Base-by-base conservation (phyloP, 2,888 invertebrate species). In the Eumerus sabulonum region DNA sequence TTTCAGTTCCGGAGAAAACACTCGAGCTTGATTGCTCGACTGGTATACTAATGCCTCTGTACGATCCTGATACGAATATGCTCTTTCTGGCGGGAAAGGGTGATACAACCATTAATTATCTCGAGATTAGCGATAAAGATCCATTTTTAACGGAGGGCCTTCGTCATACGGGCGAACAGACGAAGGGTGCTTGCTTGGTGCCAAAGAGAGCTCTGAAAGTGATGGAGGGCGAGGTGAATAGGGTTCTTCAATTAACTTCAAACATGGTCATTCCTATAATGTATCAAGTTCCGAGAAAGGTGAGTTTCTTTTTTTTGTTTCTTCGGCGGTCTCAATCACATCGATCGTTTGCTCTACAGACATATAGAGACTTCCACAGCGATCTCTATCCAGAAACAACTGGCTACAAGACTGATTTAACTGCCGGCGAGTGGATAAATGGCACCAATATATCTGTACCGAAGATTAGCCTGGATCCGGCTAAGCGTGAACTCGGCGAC, bases 211-310 rank as follows among this genome's bases (percentile, higher is more conserved):
- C 96, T 0, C 90, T 98, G 42, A 94, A 95, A 84, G 96, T 98
- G n/a, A 98, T 98, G 98, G 95, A 96, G 84, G 98, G 97, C 0
- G 98, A 98, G 90, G 98, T 98, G 3, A 97, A 98, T 89, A 90
- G 98, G 82, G 91, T 98, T 51, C 90, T 98, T 64, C 95, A 98
- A 85, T 90, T 98, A 67, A 94, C 96, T 3, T 94, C 96, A 66
- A 92, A 93, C 67, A 93, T 95, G 82, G 95, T 98, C 47, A 93
- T 97, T 85, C 98, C 98, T 14, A 94, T 98, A 82, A 97, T 96
- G 90, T 98, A 98, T 89, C 96, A 97, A 90, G 97, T 97, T 83
- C 97, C 97, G 11, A 91, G 97, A 85, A 96, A 96, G 92, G 96
- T 96, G 85, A 51, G 62, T 53, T 44, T 16, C 40, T 47, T 50